A percentile compares a stretch with the other conserved stretches of the same genome.
These are phyloP conservation scores for Bombyx mandarina DNA, from an alignment of 1,140 invertebrate species.

Conservation along the genomic window DNA sequence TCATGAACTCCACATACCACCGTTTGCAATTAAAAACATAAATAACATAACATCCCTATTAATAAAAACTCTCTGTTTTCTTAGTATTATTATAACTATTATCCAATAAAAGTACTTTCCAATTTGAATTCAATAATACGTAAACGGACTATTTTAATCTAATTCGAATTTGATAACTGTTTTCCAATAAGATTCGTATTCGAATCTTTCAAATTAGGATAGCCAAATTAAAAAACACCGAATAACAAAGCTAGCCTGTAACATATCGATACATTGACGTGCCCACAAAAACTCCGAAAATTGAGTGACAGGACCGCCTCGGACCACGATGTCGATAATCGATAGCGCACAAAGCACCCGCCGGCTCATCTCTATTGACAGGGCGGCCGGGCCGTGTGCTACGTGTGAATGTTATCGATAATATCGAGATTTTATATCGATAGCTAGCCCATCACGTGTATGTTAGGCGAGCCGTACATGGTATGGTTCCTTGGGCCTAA, in stretches of 20 bases:
- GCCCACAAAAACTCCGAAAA: slow-evolving; percentile 50
- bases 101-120: not conserved
- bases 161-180: too few relatives aligned
- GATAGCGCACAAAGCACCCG: slow-evolving; percentile 59
- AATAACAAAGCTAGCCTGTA: slow-evolving; percentile 14
- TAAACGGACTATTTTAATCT: not conserved
- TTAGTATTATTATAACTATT: too few relatives aligned
- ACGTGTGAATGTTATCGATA: slow-evolving; percentile 67
- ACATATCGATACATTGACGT: slow-evolving; percentile 46
- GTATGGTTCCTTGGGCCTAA: too few relatives aligned
- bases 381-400: slow-evolving; percentile 55
- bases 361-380: slow-evolving; percentile 58
- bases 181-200: not conserved
- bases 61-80: too few relatives aligned
- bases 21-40: too few relatives aligned
- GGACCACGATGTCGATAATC: slow-evolving; percentile 59
- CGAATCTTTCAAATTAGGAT: not conserved
- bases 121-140: not conserved
- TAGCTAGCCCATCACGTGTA: slow-evolving; percentile 58
- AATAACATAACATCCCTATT: too few relatives aligned
- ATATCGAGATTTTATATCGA: slow-evolving; percentile 55
- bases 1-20: too few relatives aligned
- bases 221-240: not conserved
- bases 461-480: slow-evolving; percentile 8
- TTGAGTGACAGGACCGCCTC: slow-evolving; percentile 68